Evolutionary conservation across 1,140 invertebrate genomes (phyloP).

Genomic region (Andricus grossulariae): DNA sequence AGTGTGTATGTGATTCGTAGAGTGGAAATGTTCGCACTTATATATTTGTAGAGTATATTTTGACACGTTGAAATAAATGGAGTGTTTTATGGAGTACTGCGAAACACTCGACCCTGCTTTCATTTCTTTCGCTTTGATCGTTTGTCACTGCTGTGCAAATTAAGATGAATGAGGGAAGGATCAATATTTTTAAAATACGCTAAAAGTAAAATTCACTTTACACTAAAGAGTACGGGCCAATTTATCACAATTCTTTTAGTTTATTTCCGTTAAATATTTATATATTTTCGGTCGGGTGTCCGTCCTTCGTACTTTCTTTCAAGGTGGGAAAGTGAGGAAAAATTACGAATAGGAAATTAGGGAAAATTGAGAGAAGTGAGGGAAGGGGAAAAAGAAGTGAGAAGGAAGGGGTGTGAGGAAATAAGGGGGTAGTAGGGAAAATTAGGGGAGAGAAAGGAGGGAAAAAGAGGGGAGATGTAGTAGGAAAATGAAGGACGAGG

Average conservation of each 20-base stretch:
- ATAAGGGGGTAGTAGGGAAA: too few species aligned
- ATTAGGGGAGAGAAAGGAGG: too few species aligned
- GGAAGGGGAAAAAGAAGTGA: too few species aligned
- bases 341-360: too few species aligned
- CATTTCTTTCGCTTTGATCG: constrained; percentile 4
- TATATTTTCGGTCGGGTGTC: too few species aligned
- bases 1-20: neutral
- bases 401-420: too few species aligned
- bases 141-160: constrained; percentile 18
- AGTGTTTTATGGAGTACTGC: neutral
- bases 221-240: neutral
- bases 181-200: neutral
- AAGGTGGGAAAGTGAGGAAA: too few species aligned
- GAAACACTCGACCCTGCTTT: neutral
- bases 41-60: neutral
- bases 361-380: too few species aligned
- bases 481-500: too few species aligned
- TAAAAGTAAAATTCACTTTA: neutral
- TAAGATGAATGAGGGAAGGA: neutral
- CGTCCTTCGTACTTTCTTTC: too few species aligned
- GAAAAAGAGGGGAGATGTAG: too few species aligned
- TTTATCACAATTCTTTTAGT: neutral
- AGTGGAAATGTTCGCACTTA: neutral
- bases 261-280: too few species aligned
- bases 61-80: neutral